Conservation (phyloP, 2,888 invertebrate species). For the Phyllotreta cruciferae region DNA sequence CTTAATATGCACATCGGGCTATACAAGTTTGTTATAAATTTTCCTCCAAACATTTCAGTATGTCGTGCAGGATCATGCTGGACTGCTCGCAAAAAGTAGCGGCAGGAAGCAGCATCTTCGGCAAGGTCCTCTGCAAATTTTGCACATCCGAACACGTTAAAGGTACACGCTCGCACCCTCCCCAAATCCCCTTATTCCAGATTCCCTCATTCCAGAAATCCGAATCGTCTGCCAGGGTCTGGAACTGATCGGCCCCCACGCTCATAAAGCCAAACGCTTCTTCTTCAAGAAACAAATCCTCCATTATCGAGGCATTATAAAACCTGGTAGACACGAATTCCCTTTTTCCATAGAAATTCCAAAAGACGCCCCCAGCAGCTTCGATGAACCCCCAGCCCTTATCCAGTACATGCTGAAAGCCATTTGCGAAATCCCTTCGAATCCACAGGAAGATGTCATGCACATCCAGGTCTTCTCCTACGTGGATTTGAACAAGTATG, state of each 20-base stretch:
- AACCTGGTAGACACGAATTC: slow-evolving; percentile 75
- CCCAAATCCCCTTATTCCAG: neutral
- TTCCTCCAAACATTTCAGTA: neutral
- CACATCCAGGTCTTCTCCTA: slow-evolving; percentile 83
- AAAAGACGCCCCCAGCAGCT: slow-evolving; percentile 78
- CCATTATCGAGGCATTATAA: slow-evolving; percentile 54
- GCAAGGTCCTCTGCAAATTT: neutral
- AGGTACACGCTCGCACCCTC: neutral
- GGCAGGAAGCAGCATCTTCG: neutral
- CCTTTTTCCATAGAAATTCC: slow-evolving; percentile 81
- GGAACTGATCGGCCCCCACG: neutral
- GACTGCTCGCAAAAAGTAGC: slow-evolving; percentile 1
- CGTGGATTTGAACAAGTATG: slow-evolving; percentile 68
- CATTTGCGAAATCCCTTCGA: slow-evolving; percentile 78
- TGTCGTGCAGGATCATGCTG: slow-evolving; percentile 4
- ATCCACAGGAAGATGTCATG: slow-evolving; percentile 82
- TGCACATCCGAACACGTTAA: neutral
- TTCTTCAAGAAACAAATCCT: neutral
- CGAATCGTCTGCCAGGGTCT: neutral
- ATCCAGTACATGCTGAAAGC: slow-evolving; percentile 83
- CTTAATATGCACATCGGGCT: too few relatives aligned
- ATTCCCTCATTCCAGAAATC: slow-evolving; percentile 5
- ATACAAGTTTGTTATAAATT: neutral
- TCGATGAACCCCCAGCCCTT: slow-evolving; percentile 74
- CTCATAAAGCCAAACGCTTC: neutral